These are phyloP conservation scores for Aratinga solstitialis DNA, from an alignment of 2,797 vertebrate species.

Conservation along the genomic window DNA sequence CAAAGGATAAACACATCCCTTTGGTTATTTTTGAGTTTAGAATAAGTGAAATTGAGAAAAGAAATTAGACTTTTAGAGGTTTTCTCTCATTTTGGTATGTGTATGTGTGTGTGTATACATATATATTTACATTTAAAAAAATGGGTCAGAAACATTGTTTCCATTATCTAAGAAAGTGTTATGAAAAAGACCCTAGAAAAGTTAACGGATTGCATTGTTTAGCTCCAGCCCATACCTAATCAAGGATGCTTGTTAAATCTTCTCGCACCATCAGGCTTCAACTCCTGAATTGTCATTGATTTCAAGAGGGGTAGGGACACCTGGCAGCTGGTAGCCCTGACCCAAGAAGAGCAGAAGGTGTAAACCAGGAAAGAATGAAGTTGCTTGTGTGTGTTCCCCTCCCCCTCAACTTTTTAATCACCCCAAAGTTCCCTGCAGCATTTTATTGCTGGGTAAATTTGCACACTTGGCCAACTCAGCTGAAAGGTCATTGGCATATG, in stretches of 20 bases:
- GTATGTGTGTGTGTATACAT: accelerated
- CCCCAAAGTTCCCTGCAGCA: slow-evolving; percentile 12
- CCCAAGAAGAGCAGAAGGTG: slow-evolving; percentile 3
- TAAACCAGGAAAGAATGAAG: background rate
- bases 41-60: background rate
- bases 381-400: background rate
- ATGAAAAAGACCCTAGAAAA: background rate
- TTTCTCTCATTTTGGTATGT: background rate
- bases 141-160: background rate
- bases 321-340: background rate
- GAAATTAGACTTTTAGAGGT: background rate
- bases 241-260: background rate
- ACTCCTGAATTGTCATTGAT: background rate
- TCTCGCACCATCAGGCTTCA: background rate
- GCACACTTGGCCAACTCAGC: slow-evolving; percentile 17
- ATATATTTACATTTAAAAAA: background rate
- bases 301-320: background rate
- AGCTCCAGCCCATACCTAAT: background rate
- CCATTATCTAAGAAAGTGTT: background rate
- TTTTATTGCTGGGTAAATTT: slow-evolving; percentile 48
- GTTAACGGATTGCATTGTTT: background rate
- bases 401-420: slow-evolving; percentile 20
- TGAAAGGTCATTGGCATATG: slow-evolving; percentile 2
- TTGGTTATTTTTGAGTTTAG: slow-evolving; percentile 23
- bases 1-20: slow-evolving; percentile 24